These are phyloP conservation scores for Stictocephala bisonia DNA, from an alignment of 2,888 invertebrate genomes.

Conservation along the genomic window DNA sequence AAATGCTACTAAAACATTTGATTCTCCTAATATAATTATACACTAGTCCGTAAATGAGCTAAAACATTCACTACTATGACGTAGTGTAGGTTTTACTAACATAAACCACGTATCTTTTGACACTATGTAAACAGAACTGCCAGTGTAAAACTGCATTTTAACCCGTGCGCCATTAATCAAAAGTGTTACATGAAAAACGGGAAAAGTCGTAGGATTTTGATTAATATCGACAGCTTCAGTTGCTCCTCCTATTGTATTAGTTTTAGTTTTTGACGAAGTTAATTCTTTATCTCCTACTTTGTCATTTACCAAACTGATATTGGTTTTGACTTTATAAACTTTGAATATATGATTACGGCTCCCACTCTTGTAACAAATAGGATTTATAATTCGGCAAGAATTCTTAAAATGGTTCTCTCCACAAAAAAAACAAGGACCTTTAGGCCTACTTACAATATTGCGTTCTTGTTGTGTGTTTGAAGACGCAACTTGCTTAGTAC, in stretches of 20 bases:
- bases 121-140: neutral
- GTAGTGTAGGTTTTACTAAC: neutral
- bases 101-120: neutral
- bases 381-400: neutral
- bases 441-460: neutral
- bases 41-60: neutral
- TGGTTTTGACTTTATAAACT: neutral
- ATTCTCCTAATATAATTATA: neutral
- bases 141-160: neutral
- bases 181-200: neutral
- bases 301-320: neutral
- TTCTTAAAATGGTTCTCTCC: neutral
- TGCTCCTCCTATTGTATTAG: no score
- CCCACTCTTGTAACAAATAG: neutral
- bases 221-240: neutral
- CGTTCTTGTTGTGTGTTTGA: neutral
- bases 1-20: neutral
- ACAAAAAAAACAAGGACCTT: slow-evolving; percentile 9
- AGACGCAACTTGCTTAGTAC: neutral
- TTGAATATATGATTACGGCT: neutral
- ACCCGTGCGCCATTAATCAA: neutral
- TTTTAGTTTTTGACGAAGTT: no score
- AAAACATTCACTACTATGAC: neutral
- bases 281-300: neutral
- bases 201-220: neutral